Conservation (phyloP, 1,140 invertebrate species). For the Danaus melanippus region DNA sequence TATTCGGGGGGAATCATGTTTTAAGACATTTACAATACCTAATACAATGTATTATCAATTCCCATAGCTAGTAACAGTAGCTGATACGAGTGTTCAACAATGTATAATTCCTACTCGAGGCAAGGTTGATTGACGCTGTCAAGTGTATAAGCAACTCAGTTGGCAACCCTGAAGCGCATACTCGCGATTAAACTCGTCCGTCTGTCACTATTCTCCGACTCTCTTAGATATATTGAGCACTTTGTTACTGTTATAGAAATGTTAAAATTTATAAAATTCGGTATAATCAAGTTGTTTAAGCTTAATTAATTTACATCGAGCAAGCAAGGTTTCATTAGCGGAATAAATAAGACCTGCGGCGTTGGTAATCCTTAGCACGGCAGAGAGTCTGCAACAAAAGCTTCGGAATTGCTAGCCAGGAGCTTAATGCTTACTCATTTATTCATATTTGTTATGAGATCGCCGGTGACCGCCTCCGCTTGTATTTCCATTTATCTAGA, state of each 20-base stretch:
- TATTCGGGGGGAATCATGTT: no score
- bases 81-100: no score
- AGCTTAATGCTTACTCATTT: conserved; percentile 61
- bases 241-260: no score
- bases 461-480: conserved; percentile 42
- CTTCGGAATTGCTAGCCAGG: conserved; percentile 36
- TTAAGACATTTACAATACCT: no score
- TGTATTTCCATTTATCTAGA: conserved; percentile 32
- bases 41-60: no score
- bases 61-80: no score
- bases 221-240: no score
- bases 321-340: conserved; percentile 58
- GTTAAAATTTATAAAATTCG: no score
- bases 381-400: conserved; percentile 57
- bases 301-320: conserved; percentile 61
- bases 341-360: conserved; percentile 64
- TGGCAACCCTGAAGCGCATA: conserved; percentile 37
- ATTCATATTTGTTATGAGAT: conserved; percentile 66
- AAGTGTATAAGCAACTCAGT: conserved; percentile 40
- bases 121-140: conserved; percentile 39
- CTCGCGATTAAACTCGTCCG: conserved; percentile 39
- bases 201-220: conserved; percentile 28
- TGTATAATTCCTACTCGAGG: conserved; percentile 2
- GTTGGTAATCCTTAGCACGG: conserved; percentile 47
- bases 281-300: conserved; percentile 16